Evolutionary conservation across 2,797 vertebrate species (phyloP), one percentile per base, ranked within the genome.

Genomic region (Sebastes alutus): DNA sequence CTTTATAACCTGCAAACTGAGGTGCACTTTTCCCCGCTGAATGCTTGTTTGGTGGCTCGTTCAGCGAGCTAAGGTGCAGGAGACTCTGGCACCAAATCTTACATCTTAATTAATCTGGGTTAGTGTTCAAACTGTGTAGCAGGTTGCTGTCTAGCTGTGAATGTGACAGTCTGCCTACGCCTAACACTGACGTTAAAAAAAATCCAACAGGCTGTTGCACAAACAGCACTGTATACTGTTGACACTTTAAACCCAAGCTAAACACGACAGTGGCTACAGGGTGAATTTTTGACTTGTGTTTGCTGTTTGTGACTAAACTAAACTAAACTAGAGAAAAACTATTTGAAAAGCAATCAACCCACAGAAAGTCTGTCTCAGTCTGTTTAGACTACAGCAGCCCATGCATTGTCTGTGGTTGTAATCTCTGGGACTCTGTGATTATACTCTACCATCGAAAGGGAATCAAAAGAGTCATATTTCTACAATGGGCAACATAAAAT

Each of bases 301-400:
- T 61, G n/a, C 22, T 69, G 42, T 76, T 22, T 59, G 69, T 55
- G 25, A 72, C 65, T 42, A 46, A 49, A 49, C 46, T 13, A 73
- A 75, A 75, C 33, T 13, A 73, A 75, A 75, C 33, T 38, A 58
- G 13, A 85, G 14, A 55, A 33, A 77, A 80, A 52, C 6, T 4
- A 68, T 77, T 18, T 80, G 23, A 75, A 58, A 72, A 72, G 20
- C 12, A 25, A 25, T 68, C 52, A 49, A 55, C 64, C 71, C 82
- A 74, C 78, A 82, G 52, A 80, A 12, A 54, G 32, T 13, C 65
- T 65, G 72, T 56, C 67, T 71, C 49, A 8, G 64, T 61, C 75
- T 56, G 83, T 80, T 83, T 71, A 75, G 78, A 74, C 87, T 76
- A 27, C 42, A 69, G 49, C 38, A 69, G 72, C 64, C 29, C 42